Percentiles rank a stretch among this genome's conserved stretches.
Conservation (phyloP, 2,113 vertebrate species). For the Vulpes ferrilata region DNA sequence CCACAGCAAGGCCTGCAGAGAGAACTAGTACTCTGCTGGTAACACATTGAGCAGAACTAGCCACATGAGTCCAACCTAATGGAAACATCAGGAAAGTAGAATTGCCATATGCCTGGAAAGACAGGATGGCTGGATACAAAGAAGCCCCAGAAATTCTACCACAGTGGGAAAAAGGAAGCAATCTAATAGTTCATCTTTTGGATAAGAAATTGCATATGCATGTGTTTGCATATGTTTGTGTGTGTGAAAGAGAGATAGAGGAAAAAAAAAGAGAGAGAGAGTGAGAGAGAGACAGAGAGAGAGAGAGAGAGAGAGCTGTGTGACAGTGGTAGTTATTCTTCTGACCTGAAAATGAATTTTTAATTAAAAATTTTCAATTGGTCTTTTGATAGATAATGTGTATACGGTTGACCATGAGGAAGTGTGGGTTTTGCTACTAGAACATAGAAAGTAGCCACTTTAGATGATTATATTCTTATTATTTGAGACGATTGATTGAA, state of each 20-base stretch:
- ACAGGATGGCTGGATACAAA: background rate
- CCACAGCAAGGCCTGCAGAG: fast-evolving
- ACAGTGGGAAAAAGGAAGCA: background rate
- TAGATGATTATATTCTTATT: background rate
- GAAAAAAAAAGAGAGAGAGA: too few species aligned
- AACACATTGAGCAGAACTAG: background rate
- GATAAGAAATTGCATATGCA: background rate
- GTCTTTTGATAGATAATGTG: background rate
- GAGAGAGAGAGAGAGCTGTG: too few species aligned
- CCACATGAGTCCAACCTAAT: background rate
- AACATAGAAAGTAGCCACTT: background rate
- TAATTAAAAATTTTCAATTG: too few species aligned
- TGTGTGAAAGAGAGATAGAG: background rate
- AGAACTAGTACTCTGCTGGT: background rate
- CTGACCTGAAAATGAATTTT: background rate
- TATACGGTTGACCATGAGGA: background rate
- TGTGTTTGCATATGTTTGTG: background rate
- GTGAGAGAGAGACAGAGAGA: too few species aligned
- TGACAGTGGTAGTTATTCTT: background rate
- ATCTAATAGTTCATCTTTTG: background rate
- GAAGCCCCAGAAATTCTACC: too few species aligned
- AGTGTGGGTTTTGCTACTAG: background rate
- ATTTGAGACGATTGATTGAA: background rate
- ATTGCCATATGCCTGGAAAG: background rate
- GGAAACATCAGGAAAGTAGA: background rate